Percentiles rank a stretch among this genome's conserved stretches.
Conservation (phyloP, 2,888 invertebrate species). For the Lasioglossum morio region DNA sequence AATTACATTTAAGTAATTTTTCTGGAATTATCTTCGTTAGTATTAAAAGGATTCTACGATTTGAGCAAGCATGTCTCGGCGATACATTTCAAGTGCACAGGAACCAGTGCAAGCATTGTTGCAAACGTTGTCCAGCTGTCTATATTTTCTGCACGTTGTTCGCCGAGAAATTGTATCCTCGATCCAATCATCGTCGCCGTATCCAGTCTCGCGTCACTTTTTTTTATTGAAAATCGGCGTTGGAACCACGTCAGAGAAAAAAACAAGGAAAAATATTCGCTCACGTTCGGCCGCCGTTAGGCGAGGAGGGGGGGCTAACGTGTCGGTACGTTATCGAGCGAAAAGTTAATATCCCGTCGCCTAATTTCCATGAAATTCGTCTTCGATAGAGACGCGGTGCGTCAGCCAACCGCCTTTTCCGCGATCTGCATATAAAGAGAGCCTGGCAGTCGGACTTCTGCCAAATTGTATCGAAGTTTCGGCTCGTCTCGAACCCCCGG, state of each 20-base stretch:
- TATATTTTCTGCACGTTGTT: neutral
- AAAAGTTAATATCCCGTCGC: slow-evolving; percentile 24
- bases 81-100: no score
- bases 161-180: neutral
- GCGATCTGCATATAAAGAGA: slow-evolving; percentile 64
- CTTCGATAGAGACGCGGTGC: slow-evolving; percentile 8
- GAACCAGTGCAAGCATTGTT: neutral
- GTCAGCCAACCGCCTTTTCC: neutral
- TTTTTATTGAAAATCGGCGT: neutral
- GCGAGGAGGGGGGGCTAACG: neutral
- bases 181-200: neutral
- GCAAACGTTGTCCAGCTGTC: neutral
- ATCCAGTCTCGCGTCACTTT: neutral
- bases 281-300: neutral
- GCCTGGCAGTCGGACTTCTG: slow-evolving; percentile 56
- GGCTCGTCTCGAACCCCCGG: slow-evolving; percentile 28
- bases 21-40: neutral
- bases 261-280: neutral
- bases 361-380: slow-evolving; percentile 48
- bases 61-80: neutral
- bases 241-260: neutral
- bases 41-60: neutral
- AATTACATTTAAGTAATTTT: no score
- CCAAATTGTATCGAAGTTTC: slow-evolving; percentile 68
- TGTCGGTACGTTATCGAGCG: slow-evolving; percentile 10